Percentiles rank a stretch among this genome's conserved stretches.
Evolutionary conservation across 2,113 vertebrate species (phyloP).

Genomic region (Dicentrarchus labrax): DNA sequence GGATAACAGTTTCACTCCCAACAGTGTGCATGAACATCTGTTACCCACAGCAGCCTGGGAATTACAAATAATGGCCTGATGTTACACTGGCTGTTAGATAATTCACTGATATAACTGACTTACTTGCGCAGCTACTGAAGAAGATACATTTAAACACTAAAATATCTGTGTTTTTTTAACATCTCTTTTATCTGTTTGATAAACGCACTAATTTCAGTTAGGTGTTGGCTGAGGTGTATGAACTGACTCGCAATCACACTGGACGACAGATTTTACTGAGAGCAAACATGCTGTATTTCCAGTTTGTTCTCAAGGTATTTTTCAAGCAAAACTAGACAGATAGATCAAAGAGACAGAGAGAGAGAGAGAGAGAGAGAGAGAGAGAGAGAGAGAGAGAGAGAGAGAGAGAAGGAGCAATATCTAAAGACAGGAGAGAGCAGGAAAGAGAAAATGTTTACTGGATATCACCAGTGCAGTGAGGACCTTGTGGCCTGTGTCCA

Average conservation of each 20-base stretch:
- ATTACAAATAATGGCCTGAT: constrained; percentile 46
- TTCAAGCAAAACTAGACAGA: background rate
- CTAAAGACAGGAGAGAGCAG: background rate
- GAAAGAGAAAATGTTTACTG: constrained; percentile 24
- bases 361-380: no score
- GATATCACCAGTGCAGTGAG: constrained; percentile 24
- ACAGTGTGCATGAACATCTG: constrained; percentile 56
- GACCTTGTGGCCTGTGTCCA: constrained; percentile 76
- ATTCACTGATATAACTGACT: constrained; percentile 43
- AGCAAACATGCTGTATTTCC: background rate
- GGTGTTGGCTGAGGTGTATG: constrained; percentile 12
- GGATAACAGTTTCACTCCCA: constrained; percentile 8
- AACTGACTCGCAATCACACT: background rate
- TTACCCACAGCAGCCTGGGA: constrained; percentile 33
- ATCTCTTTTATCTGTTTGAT: background rate
- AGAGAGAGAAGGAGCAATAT: background rate
- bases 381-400: background rate
- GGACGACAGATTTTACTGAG: background rate
- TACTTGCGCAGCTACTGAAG: constrained; percentile 22
- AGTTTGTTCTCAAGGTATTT: background rate
- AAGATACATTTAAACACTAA: constrained; percentile 18
- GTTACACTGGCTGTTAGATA: constrained; percentile 31
- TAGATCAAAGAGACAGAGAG: background rate
- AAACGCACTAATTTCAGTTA: background rate
- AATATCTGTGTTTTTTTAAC: background rate